Conservation (phyloP, 2,113 vertebrate species). For the Passer montanus region DNA sequence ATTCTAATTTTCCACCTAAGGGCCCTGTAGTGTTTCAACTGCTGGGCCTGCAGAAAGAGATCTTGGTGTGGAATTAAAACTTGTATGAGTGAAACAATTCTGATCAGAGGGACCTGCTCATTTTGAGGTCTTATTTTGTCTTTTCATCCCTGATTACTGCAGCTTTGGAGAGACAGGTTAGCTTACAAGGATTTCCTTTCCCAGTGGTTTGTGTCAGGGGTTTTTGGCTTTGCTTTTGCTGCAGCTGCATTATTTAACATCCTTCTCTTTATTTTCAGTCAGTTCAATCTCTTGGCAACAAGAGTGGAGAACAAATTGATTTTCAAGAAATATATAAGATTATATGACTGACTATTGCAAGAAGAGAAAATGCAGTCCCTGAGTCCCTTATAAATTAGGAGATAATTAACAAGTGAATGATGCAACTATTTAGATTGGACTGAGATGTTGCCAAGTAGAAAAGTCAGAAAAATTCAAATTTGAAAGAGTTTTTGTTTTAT, state of each 20-base stretch:
- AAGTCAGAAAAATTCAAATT: background rate
- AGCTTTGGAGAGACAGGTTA: background rate
- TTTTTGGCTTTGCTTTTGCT: background rate
- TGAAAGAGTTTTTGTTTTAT: background rate
- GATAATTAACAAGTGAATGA: background rate
- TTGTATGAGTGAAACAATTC: background rate
- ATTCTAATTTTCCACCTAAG: constrained; percentile 50
- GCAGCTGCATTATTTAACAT: background rate
- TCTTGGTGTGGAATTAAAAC: background rate
- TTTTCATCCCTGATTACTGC: background rate
- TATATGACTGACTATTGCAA: background rate
- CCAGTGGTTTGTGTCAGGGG: background rate
- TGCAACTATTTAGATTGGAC: background rate
- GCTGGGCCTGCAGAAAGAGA: background rate
- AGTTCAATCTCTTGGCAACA: background rate
- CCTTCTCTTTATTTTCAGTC: background rate
- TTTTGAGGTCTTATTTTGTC: background rate
- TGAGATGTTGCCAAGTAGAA: background rate
- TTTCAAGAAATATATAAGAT: background rate
- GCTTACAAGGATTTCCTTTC: background rate
- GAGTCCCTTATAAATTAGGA: background rate
- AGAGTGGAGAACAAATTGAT: constrained; percentile 21
- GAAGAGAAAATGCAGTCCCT: background rate
- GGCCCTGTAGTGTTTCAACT: background rate
- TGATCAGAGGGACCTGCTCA: background rate